Percentiles rank a stretch among this genome's conserved stretches.
Evolutionary conservation across 2,797 vertebrate species (phyloP).

Genomic region (Darevskia mixta): DNA sequence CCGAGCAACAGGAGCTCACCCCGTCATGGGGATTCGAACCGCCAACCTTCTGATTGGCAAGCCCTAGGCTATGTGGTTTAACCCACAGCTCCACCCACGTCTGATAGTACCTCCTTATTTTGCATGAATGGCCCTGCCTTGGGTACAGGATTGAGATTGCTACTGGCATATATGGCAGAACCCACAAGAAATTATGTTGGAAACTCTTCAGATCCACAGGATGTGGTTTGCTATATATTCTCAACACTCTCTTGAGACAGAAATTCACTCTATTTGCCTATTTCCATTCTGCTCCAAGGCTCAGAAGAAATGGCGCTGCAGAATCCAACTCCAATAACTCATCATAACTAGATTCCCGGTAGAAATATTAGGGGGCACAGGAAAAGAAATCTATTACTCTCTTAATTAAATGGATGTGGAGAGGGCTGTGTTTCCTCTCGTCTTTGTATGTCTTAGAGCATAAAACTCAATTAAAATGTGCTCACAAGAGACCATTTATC

Average conservation of each 20-base stretch:
- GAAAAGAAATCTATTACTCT: conserved; percentile 61
- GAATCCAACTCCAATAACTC: conserved; percentile 10
- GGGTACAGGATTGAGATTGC: too few relatives aligned
- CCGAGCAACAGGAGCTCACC: too few relatives aligned
- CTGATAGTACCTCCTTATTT: too few relatives aligned
- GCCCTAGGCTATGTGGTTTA: too few relatives aligned
- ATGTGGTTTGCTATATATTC: neutral
- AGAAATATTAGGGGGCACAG: conserved; percentile 33
- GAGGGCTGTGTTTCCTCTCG: conserved; percentile 44
- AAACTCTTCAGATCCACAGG: neutral
- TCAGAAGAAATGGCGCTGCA: neutral
- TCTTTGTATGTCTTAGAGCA: conserved; percentile 32
- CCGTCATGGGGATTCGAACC: too few relatives aligned
- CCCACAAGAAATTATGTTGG: neutral
- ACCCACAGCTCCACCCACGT: too few relatives aligned
- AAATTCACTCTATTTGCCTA: neutral
- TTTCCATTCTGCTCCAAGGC: neutral
- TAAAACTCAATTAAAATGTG: conserved; percentile 63
- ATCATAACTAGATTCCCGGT: conserved; percentile 54
- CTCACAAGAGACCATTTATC: conserved; percentile 50
- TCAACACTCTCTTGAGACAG: neutral
- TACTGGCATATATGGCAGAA: neutral
- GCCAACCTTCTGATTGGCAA: too few relatives aligned
- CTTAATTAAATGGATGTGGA: conserved; percentile 57
- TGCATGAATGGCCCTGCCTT: too few relatives aligned